phyloP scores from a whole-genome alignment of 2,797 vertebrate genomes.

The Neomorphus geoffroyi region DNA sequence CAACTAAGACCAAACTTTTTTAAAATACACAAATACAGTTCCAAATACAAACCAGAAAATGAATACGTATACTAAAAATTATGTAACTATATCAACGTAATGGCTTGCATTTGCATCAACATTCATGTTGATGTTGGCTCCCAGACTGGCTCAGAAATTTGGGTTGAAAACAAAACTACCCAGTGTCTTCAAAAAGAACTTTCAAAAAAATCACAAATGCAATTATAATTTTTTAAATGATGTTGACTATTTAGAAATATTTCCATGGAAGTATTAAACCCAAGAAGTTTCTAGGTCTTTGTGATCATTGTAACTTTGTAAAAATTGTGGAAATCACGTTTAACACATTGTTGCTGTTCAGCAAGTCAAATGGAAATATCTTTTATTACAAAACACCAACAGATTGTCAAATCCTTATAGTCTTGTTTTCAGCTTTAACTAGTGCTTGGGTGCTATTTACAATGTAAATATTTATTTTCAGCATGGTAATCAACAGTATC shows the following conservation, averaged over 20 bases:
- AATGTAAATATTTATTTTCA: constrained; percentile 54
- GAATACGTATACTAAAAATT: neutral
- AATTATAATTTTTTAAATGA: neutral
- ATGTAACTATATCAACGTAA: neutral
- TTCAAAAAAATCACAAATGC: neutral
- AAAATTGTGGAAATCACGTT: neutral
- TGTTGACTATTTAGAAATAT: neutral
- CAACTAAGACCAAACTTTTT: neutral
- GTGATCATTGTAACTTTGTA: neutral
- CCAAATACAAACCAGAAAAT: neutral
- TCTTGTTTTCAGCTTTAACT: constrained; percentile 28
- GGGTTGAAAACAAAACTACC: neutral
- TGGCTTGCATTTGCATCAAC: neutral
- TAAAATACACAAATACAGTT: neutral
- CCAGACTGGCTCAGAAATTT: neutral
- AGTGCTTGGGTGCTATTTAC: neutral
- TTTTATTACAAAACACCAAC: constrained; percentile 34
- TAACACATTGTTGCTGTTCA: neutral
- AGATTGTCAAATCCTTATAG: constrained; percentile 20
- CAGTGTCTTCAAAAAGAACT: neutral
- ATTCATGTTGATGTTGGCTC: neutral
- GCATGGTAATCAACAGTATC: neutral
- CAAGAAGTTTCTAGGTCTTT: neutral
- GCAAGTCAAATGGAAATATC: neutral
- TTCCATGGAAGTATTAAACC: neutral